A percentile compares a stretch with the other conserved stretches of the same genome.
phyloP scores from a whole-genome alignment of 2,113 vertebrate species.

The Bufo gargarizans region DNA sequence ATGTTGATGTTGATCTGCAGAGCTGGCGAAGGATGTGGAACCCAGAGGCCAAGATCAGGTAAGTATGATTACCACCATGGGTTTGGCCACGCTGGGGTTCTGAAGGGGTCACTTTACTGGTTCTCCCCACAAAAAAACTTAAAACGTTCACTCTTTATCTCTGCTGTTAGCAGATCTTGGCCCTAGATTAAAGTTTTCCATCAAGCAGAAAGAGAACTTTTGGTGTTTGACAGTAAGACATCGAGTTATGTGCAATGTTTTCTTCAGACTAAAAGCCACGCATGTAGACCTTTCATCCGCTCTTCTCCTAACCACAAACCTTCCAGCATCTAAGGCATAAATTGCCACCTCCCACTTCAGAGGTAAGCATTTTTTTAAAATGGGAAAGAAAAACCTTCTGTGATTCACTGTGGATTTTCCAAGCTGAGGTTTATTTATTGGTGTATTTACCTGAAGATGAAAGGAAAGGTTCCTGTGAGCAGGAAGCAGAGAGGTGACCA shows the following conservation, averaged over 20 bases:
- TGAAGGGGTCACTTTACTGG: neutral
- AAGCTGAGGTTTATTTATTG: neutral
- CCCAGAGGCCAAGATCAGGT: too few relatives aligned
- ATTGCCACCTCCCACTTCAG: neutral
- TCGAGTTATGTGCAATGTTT: neutral
- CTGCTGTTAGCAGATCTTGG: neutral
- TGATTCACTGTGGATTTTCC: neutral
- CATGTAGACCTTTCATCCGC: neutral
- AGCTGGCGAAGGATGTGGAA: too few relatives aligned
- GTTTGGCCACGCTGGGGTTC: too few relatives aligned
- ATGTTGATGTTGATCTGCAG: too few relatives aligned
- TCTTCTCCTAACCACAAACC: conserved; percentile 14
- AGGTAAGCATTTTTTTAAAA: neutral
- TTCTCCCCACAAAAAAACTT: neutral
- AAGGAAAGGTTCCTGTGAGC: conserved; percentile 35
- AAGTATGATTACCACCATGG: too few relatives aligned
- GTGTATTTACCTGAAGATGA: conserved; percentile 39
- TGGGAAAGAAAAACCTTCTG: neutral
- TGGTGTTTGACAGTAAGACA: neutral
- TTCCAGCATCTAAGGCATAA: neutral
- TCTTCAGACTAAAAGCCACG: neutral
- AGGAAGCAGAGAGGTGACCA: neutral
- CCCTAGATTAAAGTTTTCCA: neutral
- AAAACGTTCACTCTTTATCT: neutral
- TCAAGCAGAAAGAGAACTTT: neutral